Base-by-base conservation (phyloP, 2,797 vertebrate species). In the Paedocypris micromegethes region DNA sequence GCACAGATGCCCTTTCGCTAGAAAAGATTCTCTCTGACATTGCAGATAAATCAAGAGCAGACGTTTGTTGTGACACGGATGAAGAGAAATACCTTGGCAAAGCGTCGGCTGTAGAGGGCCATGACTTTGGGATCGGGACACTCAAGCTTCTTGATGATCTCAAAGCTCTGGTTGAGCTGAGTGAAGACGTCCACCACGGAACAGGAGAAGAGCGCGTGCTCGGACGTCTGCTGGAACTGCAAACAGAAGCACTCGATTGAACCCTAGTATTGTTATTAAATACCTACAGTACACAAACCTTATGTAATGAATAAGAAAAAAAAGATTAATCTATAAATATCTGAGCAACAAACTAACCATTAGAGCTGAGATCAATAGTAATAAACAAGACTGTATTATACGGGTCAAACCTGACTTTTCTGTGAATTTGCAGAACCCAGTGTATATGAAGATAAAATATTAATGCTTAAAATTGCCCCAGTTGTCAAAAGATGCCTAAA, bases 171-270 rank as follows among this genome's bases (percentile, higher is more conserved):
- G 84, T 98, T 99, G 80, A 98, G 95, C 81, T 99, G 97, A 0
- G 97, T 98, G 87, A 99, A 99, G 78, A 99, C 92, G 0, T 99
- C 97, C 81, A 99, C 96, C 88, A 99, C 97, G 0, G 96, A 98
- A 83, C 97, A 98, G 81, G 97, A 99, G 86, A 99, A 98, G 6
- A 99, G 91, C 3, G 96, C 96, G 0, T 99, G 97, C 82, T 99
- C 96, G 0, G 97, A 99, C 0, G 94, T 98, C 87, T 98, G 97
- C 86, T 97, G 96, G 85, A 98, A 98, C 97, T 99, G 74, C 51
- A 4, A 1, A 23, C 4, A 3, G 53, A 5, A 8, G 5, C 4
- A 43, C 3, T 8, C 6, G 52, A 38, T 45, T 67, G 44, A 43
- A 56, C 4, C 4, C 6, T 3, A 66, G 49, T 50, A 23, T 23